Evolutionary conservation across 2,888 invertebrate genomes (phyloP), one percentile per base, ranked within the genome.

Genomic region (Drosophila suboccidentalis): DNA sequence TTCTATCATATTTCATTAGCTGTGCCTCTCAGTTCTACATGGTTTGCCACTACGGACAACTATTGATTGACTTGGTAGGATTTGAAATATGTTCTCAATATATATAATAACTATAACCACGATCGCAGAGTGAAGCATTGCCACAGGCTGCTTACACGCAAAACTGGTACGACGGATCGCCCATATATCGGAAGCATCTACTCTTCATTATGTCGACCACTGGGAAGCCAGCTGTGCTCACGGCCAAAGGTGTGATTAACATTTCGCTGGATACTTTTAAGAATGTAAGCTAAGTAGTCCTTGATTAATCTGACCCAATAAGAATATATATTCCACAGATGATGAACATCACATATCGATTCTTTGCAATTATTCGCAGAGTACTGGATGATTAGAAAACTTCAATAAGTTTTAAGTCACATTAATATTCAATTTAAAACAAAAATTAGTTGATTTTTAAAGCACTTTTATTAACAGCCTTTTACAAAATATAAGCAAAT

Each of bases 21-120:
- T 53, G 67, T 9, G 50, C 62, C 11, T 54, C 58, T 11, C 71
- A 71, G 49, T 71, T 71, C 6, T 71, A 63, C 41, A 54, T 62
- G 54, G 44, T 71, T 13, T 71, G 71, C 41, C 34, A 62, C 34
- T 67, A 67, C 5, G 58, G 71, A 38, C 67, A 71, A 19, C 26
- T 39, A 10, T 22, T 71, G 13, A 62, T 62, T 5, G 44, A 64
- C 44, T 50, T 64, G 50, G 64, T 64, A 58, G 10, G 10, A 13
- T 5, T 13, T 36, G 1, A 11, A 22, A 22, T 22, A 22, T 22
- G 22, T 22, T 22, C 22, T 22, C 4, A 22, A 22, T 22, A 4
- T 22, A 22, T 22, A 22, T 22, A 22, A 22, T 22, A 22, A 3
- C 15, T 43, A 8, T n/a, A n/a, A 17, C 17, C 38, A 26, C 6